Evolutionary conservation across 2,113 vertebrate genomes (phyloP).

Genomic region (Mastomys coucha): DNA sequence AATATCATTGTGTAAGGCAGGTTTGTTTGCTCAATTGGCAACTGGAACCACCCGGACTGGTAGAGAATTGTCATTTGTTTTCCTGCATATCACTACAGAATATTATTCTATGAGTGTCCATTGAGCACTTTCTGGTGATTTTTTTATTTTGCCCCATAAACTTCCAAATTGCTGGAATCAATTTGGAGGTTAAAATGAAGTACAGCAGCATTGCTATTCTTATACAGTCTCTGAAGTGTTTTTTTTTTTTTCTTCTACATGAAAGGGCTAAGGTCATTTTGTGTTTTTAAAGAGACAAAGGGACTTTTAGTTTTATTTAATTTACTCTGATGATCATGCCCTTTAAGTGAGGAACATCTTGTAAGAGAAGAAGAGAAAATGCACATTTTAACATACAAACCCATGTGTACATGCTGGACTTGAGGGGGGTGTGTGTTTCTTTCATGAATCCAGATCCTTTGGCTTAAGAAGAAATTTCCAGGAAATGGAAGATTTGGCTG

Average conservation of each 20-base stretch:
- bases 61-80: background rate
- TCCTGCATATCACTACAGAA: background rate
- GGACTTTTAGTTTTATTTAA: background rate
- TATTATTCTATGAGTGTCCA: background rate
- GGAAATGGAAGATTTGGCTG: conserved; percentile 83
- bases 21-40: background rate
- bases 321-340: background rate
- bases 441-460: background rate
- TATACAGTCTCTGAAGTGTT: background rate
- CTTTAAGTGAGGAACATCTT: background rate
- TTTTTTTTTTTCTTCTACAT: background rate
- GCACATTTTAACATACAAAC: background rate
- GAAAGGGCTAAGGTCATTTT: background rate
- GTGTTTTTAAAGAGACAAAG: conserved; percentile 30
- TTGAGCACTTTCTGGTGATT: background rate
- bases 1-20: background rate
- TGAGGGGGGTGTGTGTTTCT: background rate
- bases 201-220: background rate
- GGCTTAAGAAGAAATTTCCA: background rate
- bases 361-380: background rate
- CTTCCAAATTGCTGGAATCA: conserved; percentile 27
- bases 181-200: conserved; percentile 34
- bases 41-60: background rate
- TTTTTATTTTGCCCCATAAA: background rate
- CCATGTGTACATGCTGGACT: background rate